Evolutionary conservation across 2,888 invertebrate genomes (phyloP), one percentile per base, ranked within the genome.

Genomic region (Elaeidobius kamerunicus): DNA sequence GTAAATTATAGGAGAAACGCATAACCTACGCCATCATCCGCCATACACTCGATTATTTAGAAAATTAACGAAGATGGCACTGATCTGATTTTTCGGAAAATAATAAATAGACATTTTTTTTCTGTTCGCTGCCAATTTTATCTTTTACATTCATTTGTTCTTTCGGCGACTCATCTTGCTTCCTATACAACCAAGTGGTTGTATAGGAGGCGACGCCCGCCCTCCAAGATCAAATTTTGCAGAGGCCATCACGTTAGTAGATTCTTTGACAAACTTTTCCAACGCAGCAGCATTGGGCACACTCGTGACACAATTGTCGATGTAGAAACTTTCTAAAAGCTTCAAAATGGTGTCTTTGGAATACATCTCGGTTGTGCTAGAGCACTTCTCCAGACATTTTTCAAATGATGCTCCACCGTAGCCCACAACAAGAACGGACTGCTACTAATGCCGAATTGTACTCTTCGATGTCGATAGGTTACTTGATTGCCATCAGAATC

Each of bases 341-440:
- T 17, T 6, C 11, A 7, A 36, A 6, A 36, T 16, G 4, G 12
- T 27, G n/a, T 43, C 20, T 11, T 39, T 32, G 12, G 17, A 38
- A 23, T 39, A 39, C 15, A 15, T 34, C 17, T 14, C 17, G 40
- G 17, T 23, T 16, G 12, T 5, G 4, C 4, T 34, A 17, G 27
- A 11, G 36, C 52, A 27, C 15, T 35, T 27, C 12, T 34, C 15
- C n/a, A 14, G n/a, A 34, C 39, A 39, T 39, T n/a, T 5, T 41
- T 30, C 27, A 52, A 19, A 38, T 54, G 52, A 28, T 48, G 47
- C 17, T 42, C 44, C 14, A 56, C n/a, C 3, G 45, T 45, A n/a
- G 48, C 48, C 7, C 51, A 51, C 11, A 57, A 32, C 7, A 52
- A 27, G 46, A 57, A 58, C 9, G 42, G 51, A 23, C 56, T 53